These are phyloP conservation scores for Hyperopisus bebe DNA, from an alignment of 2,113 vertebrate species.

Conservation along the genomic window DNA sequence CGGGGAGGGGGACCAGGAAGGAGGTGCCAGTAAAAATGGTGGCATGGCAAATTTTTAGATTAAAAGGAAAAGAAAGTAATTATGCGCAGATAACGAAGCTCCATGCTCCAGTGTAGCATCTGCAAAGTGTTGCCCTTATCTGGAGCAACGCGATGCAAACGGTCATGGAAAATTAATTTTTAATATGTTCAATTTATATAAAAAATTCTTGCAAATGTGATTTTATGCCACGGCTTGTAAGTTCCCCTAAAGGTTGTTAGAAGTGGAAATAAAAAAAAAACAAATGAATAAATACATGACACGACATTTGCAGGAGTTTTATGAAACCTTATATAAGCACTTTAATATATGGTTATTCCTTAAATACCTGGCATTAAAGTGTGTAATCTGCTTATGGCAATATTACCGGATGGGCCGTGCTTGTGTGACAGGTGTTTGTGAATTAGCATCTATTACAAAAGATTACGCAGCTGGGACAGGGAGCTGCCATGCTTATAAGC, in stretches of 20 bases:
- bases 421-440: slow-evolving; percentile 84
- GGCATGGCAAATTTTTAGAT: slow-evolving; percentile 61
- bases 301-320: slow-evolving; percentile 71
- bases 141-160: slow-evolving; percentile 75
- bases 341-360: slow-evolving; percentile 84
- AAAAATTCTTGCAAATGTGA: slow-evolving; percentile 80
- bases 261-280: slow-evolving; percentile 40
- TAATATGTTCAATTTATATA: slow-evolving; percentile 86
- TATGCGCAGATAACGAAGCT: slow-evolving; percentile 67
- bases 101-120: slow-evolving; percentile 56
- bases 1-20: not conserved
- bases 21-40: slow-evolving; percentile 40
- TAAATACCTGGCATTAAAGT: slow-evolving; percentile 94
- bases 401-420: slow-evolving; percentile 81
- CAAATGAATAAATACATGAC: slow-evolving; percentile 70
- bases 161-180: slow-evolving; percentile 85
- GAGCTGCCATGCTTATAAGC: too few relatives aligned
- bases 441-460: slow-evolving; percentile 58
- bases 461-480: slow-evolving; percentile 45
- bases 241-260: slow-evolving; percentile 64
- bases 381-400: slow-evolving; percentile 85
- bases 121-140: slow-evolving; percentile 70
- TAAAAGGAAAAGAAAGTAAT: slow-evolving; percentile 70
- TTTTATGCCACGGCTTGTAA: slow-evolving; percentile 70
- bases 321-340: slow-evolving; percentile 93